phyloP scores from a whole-genome alignment of 92 coral and sea anemone species.

The Palythoa heliodiscus region DNA sequence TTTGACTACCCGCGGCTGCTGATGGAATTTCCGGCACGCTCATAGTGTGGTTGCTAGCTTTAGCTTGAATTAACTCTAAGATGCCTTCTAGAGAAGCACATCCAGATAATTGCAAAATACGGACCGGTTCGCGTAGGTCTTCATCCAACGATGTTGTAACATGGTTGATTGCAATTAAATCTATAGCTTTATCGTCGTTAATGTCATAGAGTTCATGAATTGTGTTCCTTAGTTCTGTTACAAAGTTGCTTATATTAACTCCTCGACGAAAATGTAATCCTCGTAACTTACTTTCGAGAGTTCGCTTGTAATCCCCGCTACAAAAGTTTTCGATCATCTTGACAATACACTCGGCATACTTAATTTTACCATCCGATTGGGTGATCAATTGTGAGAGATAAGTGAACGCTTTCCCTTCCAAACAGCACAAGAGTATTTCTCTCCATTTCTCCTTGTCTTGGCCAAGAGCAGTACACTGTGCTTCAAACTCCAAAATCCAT shows the following conservation, averaged over 20 bases:
- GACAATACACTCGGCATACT: constrained; percentile 8
- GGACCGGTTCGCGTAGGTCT: neutral
- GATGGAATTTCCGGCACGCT: neutral
- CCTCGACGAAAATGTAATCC: constrained; percentile 45
- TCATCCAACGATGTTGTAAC: constrained; percentile 32
- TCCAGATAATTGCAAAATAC: neutral
- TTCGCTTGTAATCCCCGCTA: constrained; percentile 27
- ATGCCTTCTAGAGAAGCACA: neutral
- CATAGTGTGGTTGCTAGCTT: neutral
- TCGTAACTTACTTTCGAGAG: constrained; percentile 42
- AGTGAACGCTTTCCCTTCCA: constrained; percentile 41
- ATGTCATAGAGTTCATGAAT: constrained; percentile 38
- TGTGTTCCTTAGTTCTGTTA: constrained; percentile 43
- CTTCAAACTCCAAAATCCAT: constrained; percentile 54
- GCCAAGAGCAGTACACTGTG: constrained; percentile 48
- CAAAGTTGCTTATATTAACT: constrained; percentile 25
- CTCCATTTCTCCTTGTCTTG: constrained; percentile 45
- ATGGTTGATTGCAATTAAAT: constrained; percentile 49
- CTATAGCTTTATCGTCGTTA: constrained; percentile 45
- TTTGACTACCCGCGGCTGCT: neutral
- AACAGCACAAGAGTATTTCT: constrained; percentile 36
- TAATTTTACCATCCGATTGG: constrained; percentile 39
- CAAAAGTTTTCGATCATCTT: constrained; percentile 16
- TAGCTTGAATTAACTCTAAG: neutral
- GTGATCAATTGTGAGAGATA: constrained; percentile 3